Evolutionary conservation across 2,888 invertebrate genomes (phyloP).

Genomic region (Altica lythri): DNA sequence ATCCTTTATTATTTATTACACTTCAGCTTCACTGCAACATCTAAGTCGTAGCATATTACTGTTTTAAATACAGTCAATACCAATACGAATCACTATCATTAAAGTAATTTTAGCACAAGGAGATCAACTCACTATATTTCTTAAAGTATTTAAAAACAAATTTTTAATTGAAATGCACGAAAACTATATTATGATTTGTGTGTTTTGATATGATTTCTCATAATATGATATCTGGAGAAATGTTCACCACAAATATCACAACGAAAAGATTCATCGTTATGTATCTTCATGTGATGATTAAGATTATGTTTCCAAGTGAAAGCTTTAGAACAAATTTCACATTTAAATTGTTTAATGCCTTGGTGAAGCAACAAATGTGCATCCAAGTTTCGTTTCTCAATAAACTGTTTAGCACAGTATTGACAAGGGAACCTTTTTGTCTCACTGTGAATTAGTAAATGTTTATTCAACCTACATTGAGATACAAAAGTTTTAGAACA

Average conservation of each 20-base stretch:
- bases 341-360: slow-evolving; percentile 10
- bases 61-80: no score
- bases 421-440: neutral
- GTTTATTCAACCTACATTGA: neutral
- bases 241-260: slow-evolving; percentile 5
- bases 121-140: no score
- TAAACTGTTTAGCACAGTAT: slow-evolving; percentile 8
- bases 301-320: slow-evolving; percentile 1
- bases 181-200: no score
- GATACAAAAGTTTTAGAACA: slow-evolving; percentile 2
- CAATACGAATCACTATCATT: no score
- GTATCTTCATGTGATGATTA: slow-evolving; percentile 5
- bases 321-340: slow-evolving; percentile 6
- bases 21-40: no score
- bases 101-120: no score
- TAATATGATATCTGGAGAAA: slow-evolving; percentile 6
- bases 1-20: no score
- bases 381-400: neutral
- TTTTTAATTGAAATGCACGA: no score
- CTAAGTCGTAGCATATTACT: no score
- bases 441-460: neutral
- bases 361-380: slow-evolving; percentile 5
- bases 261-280: slow-evolving; percentile 1
- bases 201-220: slow-evolving; percentile 11
- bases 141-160: no score